These are phyloP conservation scores for Pseudococcus jackbeardsleyi DNA, from an alignment of 2,888 invertebrate genomes.

Conservation along the genomic window DNA sequence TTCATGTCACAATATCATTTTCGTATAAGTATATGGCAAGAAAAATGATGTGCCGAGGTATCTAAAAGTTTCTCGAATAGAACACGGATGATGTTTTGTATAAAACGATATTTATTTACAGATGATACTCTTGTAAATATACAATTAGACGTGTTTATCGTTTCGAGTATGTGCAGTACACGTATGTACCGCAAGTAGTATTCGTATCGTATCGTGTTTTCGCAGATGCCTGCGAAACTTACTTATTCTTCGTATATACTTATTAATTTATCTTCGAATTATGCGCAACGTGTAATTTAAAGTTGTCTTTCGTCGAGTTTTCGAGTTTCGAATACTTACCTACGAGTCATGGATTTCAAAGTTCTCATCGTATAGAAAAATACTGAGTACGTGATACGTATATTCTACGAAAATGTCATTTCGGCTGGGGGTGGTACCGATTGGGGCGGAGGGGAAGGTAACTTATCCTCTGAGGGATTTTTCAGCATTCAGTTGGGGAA, in stretches of 20 bases:
- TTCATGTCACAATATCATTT: background rate
- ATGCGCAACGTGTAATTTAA: background rate
- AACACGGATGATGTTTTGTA: background rate
- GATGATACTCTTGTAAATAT: background rate
- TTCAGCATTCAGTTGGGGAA: no score
- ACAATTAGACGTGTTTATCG: background rate
- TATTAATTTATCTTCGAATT: conserved; percentile 1
- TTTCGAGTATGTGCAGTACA: background rate
- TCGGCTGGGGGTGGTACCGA: background rate
- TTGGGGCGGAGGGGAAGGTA: no score
- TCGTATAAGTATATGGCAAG: background rate
- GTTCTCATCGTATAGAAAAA: background rate
- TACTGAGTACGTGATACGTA: background rate
- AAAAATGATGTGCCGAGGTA: background rate
- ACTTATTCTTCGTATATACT: background rate
- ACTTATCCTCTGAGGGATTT: no score
- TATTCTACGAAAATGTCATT: no score
- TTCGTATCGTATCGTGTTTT: background rate
- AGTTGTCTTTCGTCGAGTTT: no score
- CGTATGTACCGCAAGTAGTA: background rate
- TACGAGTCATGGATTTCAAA: background rate
- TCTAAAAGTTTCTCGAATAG: background rate
- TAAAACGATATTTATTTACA: background rate
- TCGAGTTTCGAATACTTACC: background rate
- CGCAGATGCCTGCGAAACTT: background rate